Percentiles rank a stretch among this genome's conserved stretches.
Evolutionary conservation across 2,888 invertebrate genomes (phyloP).

Genomic region (Lepidonotus clava): DNA sequence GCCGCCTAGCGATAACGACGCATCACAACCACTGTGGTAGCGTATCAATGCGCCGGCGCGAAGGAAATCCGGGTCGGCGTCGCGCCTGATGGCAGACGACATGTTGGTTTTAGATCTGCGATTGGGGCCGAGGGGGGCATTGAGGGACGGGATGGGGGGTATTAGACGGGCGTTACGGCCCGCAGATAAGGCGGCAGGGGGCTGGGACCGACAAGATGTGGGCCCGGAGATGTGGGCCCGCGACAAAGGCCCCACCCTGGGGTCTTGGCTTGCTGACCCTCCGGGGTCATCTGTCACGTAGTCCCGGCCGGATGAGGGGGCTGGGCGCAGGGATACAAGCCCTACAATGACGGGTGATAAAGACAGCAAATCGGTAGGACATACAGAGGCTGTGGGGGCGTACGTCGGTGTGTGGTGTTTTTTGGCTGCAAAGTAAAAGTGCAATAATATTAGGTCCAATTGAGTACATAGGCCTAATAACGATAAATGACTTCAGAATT

Average conservation of each 20-base stretch:
- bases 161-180: conserved; percentile 15
- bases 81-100: not conserved
- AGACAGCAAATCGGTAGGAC: too few species aligned
- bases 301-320: too few species aligned
- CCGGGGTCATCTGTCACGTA: not conserved
- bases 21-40: not conserved
- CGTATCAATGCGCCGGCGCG: conserved; percentile 27
- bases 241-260: not conserved
- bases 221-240: not conserved
- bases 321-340: too few species aligned
- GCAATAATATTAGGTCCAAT: too few species aligned
- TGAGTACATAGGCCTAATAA: too few species aligned
- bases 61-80: not conserved
- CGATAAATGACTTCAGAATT: too few species aligned
- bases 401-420: too few species aligned
- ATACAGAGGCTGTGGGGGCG: too few species aligned
- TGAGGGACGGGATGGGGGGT: conserved; percentile 44
- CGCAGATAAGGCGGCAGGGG: conserved; percentile 1
- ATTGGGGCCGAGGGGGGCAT: not conserved
- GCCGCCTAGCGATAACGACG: conserved; percentile 11
- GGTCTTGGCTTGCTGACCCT: not conserved
- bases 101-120: conserved; percentile 35
- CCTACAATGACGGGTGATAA: too few species aligned
- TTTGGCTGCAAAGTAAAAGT: too few species aligned
- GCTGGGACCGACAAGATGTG: not conserved